Percentiles rank a stretch among this genome's conserved stretches.
phyloP scores from a whole-genome alignment of 2,113 vertebrate genomes.

The Aegithalos caudatus region DNA sequence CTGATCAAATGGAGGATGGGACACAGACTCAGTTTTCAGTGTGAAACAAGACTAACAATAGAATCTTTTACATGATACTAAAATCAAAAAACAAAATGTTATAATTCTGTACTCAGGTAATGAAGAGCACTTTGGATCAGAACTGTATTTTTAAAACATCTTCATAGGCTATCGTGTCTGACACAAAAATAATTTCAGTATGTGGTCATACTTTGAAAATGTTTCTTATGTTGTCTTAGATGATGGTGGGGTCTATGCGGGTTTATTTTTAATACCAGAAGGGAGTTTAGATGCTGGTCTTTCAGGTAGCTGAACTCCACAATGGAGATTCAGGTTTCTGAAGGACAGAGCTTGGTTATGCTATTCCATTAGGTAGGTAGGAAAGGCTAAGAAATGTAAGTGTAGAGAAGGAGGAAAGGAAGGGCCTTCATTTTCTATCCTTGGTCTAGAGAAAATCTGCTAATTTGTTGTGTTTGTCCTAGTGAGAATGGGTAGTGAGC shows the following conservation, averaged over 20 bases:
- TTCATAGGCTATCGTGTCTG: background rate
- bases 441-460: background rate
- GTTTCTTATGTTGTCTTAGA: background rate
- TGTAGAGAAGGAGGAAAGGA: background rate
- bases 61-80: background rate
- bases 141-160: background rate
- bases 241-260: too few relatives aligned
- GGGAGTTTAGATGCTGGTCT: background rate
- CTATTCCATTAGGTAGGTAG: background rate
- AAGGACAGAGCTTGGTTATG: background rate
- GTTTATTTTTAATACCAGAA: background rate
- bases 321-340: background rate
- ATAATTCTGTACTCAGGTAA: background rate
- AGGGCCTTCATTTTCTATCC: background rate
- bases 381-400: background rate
- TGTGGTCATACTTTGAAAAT: background rate
- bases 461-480: background rate
- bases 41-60: background rate
- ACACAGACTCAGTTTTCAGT: background rate
- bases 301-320: background rate
- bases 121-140: background rate
- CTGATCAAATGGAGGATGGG: background rate
- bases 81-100: background rate
- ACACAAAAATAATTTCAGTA: background rate
- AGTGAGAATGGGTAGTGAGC: background rate